Evolutionary conservation across 2,888 invertebrate genomes (phyloP).

Genomic region (Agrilus biguttatus): DNA sequence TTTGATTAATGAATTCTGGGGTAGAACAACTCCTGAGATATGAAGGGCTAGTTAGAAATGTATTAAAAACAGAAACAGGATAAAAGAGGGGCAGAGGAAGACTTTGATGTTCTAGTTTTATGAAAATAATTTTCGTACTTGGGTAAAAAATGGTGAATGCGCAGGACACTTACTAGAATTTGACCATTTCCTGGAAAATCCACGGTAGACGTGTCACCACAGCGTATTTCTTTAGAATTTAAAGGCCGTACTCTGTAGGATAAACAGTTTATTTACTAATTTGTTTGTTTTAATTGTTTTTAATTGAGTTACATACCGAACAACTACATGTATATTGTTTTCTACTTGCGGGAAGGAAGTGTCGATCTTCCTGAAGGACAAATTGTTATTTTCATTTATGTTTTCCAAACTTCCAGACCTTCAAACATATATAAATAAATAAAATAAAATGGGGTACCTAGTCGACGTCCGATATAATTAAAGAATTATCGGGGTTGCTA

Average conservation of each 20-base stretch:
- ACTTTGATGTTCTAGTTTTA: too few relatives aligned
- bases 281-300: not conserved
- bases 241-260: slow-evolving; percentile 65
- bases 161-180: slow-evolving; percentile 37
- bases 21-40: too few relatives aligned
- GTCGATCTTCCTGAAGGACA: slow-evolving; percentile 24
- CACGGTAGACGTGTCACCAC: slow-evolving; percentile 52
- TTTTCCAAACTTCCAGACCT: slow-evolving; percentile 35
- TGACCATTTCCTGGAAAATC: slow-evolving; percentile 86
- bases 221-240: slow-evolving; percentile 56
- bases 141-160: too few relatives aligned
- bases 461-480: too few relatives aligned
- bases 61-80: too few relatives aligned
- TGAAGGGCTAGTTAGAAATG: too few relatives aligned
- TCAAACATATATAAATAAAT: slow-evolving; percentile 8
- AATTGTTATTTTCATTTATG: slow-evolving; percentile 30
- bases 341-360: slow-evolving; percentile 43
- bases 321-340: slow-evolving; percentile 81
- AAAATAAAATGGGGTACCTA: too few relatives aligned
- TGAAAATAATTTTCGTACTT: too few relatives aligned
- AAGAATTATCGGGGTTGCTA: too few relatives aligned
- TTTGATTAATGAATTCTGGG: too few relatives aligned
- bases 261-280: not conserved
- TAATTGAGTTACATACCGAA: slow-evolving; percentile 42
- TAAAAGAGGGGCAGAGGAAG: too few relatives aligned